Base-by-base conservation (phyloP, 2,113 vertebrate species). In the Anoplopoma fimbria region DNA sequence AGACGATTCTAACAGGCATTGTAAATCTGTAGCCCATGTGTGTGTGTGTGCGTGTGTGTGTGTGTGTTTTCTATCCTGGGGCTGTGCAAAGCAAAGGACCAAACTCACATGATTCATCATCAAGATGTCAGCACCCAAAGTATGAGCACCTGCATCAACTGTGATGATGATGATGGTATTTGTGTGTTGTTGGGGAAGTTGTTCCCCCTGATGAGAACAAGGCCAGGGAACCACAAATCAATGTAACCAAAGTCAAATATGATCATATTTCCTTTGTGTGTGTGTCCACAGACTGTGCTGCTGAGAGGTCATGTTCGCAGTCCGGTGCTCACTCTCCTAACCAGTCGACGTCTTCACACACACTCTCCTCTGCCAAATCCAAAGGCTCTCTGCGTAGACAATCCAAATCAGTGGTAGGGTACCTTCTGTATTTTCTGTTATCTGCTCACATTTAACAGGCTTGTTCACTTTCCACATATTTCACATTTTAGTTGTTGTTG, bases 341-440 rank as follows among this genome's bases (percentile, higher is more conserved):
- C 82, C 93, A 94, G 55, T 81, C 79, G 6, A 70, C 93, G 38
- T 93, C 93, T 70, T 85, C 95, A 64, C 95, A 95, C 88, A 38
- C 93, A 3, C 94, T 88, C 69, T 93, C 93, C 49, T 85, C 78
- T 8, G 81, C 71, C 83, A 95, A 93, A 78, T 91, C 93, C 84
- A 95, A 92, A 90, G 93, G 88, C 80, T 94, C 92, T 78, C 86
- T 97, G 71, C 95, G 90, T 31, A 96, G 96, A 72, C 97, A 96
- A 75, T 97, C 97, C 84, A 97, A 97, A 94, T 86, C 95, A 74
- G 95, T 90, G 96, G 97, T 99, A 96, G 75, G 82, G 0, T 47
- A 27, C 33, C 23, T 25, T 38, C 2, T 31, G 7, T 13, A 33
- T 67, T 57, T 47, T 34, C 25, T 23, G 19, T 71, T 27, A 2